These are phyloP conservation scores for Atrichornis clamosus DNA, from an alignment of 2,113 vertebrate species.

Conservation along the genomic window DNA sequence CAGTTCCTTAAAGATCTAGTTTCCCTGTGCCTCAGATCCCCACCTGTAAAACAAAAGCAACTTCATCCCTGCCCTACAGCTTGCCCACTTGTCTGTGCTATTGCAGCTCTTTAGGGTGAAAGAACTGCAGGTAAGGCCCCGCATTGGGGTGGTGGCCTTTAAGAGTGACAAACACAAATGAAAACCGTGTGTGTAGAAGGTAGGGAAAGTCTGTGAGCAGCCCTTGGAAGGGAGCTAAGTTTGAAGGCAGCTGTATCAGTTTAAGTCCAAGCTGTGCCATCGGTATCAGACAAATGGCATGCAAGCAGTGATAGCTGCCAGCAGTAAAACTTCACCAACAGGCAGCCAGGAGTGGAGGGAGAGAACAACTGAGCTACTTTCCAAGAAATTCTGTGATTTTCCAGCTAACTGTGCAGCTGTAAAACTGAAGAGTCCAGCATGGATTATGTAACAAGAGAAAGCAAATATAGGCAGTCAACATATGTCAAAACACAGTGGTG, in stretches of 20 bases:
- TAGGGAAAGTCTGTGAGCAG: neutral
- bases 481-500: neutral
- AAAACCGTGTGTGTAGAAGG: neutral
- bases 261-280: neutral
- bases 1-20: neutral
- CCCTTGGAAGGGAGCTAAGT: neutral
- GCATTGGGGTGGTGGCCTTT: neutral
- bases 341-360: neutral
- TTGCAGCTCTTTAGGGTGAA: neutral
- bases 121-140: neutral
- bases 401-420: neutral
- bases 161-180: neutral
- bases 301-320: neutral
- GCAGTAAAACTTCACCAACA: neutral
- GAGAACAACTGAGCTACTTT: neutral
- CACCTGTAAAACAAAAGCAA: neutral
- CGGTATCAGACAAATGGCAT: slow-evolving; percentile 1
- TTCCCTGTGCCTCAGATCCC: neutral
- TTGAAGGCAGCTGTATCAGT: neutral
- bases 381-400: slow-evolving; percentile 26
- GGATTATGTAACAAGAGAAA: neutral
- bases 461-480: neutral
- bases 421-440: neutral
- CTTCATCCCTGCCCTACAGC: neutral
- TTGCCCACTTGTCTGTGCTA: neutral